These are phyloP conservation scores for Synanceia verrucosa DNA, from an alignment of 2,797 vertebrate species.

Conservation along the genomic window DNA sequence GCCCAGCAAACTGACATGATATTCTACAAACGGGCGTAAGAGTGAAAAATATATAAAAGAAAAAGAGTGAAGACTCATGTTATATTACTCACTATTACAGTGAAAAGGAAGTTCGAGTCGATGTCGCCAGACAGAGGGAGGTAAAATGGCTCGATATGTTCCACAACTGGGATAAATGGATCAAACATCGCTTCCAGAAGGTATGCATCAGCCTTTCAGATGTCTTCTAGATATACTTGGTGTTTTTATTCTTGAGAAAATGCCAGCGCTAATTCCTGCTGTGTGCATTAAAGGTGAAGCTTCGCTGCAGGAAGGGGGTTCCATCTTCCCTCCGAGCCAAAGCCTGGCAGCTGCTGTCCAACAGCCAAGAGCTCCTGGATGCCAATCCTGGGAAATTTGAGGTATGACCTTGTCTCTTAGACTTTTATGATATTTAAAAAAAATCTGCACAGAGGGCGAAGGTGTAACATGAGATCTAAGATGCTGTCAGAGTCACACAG, in stretches of 20 bases:
- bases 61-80: background rate
- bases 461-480: background rate
- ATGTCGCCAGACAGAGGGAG: constrained; percentile 91
- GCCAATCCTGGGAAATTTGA: constrained; percentile 90
- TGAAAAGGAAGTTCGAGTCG: constrained; percentile 82
- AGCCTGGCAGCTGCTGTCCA: constrained; percentile 93
- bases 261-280: background rate
- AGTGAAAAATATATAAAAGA: background rate
- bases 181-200: constrained; percentile 91
- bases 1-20: background rate
- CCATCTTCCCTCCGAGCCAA: constrained; percentile 89
- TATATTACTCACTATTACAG: constrained; percentile 68
- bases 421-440: no score
- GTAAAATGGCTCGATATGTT: constrained; percentile 97
- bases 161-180: constrained; percentile 92
- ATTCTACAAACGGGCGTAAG: background rate
- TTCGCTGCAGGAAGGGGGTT: constrained; percentile 92
- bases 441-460: background rate
- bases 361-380: constrained; percentile 88
- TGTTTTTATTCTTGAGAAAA: background rate
- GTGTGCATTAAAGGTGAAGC: constrained; percentile 84
- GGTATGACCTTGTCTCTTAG: constrained; percentile 67
- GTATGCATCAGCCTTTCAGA: constrained; percentile 66
- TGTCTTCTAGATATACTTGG: background rate
- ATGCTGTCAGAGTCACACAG: background rate